These are phyloP conservation scores for Apteryx owenii DNA, from an alignment of 2,113 vertebrate genomes.

Conservation along the genomic window DNA sequence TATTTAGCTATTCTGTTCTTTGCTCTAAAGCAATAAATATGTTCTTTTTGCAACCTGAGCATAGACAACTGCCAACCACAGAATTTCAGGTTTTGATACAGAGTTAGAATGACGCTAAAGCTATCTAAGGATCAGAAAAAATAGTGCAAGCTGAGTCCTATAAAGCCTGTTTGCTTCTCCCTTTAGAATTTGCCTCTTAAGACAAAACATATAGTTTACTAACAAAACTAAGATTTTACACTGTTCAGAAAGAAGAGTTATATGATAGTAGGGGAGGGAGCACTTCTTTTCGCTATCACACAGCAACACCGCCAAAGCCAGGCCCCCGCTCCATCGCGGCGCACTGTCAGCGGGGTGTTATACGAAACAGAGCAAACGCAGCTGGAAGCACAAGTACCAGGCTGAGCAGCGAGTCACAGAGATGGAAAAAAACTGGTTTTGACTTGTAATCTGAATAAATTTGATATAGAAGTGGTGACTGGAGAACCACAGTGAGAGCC, in stretches of 20 bases:
- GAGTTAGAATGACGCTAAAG: neutral
- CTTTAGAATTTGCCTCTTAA: neutral
- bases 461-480: neutral
- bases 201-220: neutral
- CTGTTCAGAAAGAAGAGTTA: neutral
- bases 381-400: neutral
- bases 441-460: neutral
- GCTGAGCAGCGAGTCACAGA: neutral
- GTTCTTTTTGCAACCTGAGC: neutral
- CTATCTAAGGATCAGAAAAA: neutral
- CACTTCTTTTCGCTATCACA: neutral
- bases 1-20: neutral
- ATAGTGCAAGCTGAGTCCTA: neutral
- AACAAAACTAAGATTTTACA: neutral
- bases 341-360: neutral
- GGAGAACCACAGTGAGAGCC: neutral
- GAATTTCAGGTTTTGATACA: neutral
- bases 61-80: neutral
- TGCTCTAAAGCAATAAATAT: neutral
- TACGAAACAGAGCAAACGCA: neutral
- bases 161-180: neutral
- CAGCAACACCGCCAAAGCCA: neutral
- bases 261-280: neutral
- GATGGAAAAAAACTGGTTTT: neutral
- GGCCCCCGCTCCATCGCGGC: neutral